These are phyloP conservation scores for Fregata magnificens DNA, from an alignment of 2,113 vertebrate species.

Conservation along the genomic window DNA sequence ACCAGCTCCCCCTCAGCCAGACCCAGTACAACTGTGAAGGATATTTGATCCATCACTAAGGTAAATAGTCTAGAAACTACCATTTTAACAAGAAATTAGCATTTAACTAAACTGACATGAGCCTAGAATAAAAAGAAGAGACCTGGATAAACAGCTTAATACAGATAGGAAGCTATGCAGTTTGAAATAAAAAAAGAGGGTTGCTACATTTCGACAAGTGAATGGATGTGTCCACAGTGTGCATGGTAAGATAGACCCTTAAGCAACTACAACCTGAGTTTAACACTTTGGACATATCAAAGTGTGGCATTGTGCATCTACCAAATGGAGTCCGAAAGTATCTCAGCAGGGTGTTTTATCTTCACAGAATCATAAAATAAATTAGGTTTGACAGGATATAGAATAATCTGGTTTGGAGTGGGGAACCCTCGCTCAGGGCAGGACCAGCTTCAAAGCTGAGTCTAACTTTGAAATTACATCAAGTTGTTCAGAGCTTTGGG, in stretches of 20 bases:
- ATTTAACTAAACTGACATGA: background rate
- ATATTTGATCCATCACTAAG: background rate
- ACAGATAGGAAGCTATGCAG: background rate
- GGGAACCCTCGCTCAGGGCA: background rate
- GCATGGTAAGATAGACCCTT: background rate
- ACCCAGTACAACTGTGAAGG: no score
- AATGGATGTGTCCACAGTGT: background rate
- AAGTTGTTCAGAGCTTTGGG: background rate
- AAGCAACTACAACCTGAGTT: background rate
- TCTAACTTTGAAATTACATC: background rate
- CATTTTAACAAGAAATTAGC: background rate
- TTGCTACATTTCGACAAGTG: background rate
- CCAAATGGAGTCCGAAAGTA: background rate
- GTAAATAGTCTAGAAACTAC: background rate
- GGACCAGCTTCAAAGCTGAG: conserved; percentile 7
- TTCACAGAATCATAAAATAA: background rate
- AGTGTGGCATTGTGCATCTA: background rate
- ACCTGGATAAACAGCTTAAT: background rate
- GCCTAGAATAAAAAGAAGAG: background rate
- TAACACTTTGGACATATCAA: conserved; percentile 1
- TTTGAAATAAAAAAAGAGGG: background rate
- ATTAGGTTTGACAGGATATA: background rate
- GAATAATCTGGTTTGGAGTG: background rate
- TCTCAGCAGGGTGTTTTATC: background rate
- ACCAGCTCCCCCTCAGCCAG: no score